These are phyloP conservation scores for Riptortus pedestris DNA, from an alignment of 1,140 invertebrate genomes.

Conservation along the genomic window DNA sequence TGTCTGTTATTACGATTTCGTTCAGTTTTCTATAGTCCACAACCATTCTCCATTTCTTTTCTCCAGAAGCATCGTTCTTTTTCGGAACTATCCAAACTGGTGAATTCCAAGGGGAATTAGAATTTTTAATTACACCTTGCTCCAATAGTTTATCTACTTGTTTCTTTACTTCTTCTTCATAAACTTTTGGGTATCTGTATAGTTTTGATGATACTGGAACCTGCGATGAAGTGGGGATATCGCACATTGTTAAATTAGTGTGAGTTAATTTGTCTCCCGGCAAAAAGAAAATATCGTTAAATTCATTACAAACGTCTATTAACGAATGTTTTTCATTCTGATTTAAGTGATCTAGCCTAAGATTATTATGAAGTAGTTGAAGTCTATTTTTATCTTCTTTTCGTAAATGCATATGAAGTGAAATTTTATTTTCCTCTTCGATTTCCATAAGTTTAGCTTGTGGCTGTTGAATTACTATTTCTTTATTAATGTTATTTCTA, in stretches of 20 bases:
- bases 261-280: neutral
- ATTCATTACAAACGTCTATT: neutral
- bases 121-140: conserved; percentile 23
- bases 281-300: neutral
- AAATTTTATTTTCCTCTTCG: neutral
- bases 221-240: conserved; percentile 19
- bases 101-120: conserved; percentile 24
- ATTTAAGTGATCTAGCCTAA: neutral
- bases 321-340: neutral
- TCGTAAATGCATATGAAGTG: neutral
- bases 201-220: conserved; percentile 32
- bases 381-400: neutral
- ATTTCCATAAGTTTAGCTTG: neutral
- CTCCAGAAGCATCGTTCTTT: conserved; percentile 29
- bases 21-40: conserved; percentile 34
- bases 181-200: conserved; percentile 36
- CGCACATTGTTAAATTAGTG: neutral
- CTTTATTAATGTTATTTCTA: neutral
- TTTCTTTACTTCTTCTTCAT: conserved; percentile 34
- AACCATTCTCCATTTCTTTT: conserved; percentile 28
- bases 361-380: neutral
- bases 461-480: neutral
- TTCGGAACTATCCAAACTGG: conserved; percentile 29
- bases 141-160: conserved; percentile 33
- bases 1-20: neutral